Evolutionary conservation across 2,888 invertebrate species (phyloP).

Genomic region (Lingula anatina): DNA sequence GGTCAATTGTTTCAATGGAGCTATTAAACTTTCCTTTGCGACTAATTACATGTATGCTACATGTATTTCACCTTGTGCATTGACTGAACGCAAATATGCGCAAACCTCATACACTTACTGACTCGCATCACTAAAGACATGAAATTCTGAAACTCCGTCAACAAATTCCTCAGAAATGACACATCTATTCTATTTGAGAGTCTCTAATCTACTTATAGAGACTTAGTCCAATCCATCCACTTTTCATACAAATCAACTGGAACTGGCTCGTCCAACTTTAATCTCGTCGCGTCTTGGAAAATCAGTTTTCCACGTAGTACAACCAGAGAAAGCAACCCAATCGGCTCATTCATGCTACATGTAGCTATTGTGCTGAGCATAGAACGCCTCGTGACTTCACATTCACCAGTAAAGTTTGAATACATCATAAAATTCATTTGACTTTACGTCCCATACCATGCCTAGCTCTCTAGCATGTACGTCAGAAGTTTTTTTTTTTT

Average conservation of each 20-base stretch:
- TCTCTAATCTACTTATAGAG: neutral
- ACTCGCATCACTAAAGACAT: conserved; percentile 5
- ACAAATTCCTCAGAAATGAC: neutral
- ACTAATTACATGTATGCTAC: conserved; percentile 1
- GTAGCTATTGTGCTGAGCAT: neutral
- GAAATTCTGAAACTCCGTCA: neutral
- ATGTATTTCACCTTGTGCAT: neutral
- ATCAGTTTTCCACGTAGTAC: conserved; percentile 3
- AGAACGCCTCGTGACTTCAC: neutral
- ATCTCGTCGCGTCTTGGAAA: no score
- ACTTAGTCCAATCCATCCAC: conserved; percentile 1
- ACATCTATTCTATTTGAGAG: neutral
- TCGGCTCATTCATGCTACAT: conserved; percentile 4
- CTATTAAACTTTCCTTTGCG: conserved; percentile 2
- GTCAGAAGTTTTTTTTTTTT: neutral
- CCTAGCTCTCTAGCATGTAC: neutral
- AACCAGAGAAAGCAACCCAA: conserved; percentile 2
- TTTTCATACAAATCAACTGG: no score
- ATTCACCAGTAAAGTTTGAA: neutral
- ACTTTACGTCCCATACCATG: conserved; percentile 1
- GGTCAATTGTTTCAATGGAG: conserved; percentile 2
- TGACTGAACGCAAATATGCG: no score
- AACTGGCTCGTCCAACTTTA: neutral
- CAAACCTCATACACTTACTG: neutral
- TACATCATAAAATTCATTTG: neutral